Conservation (phyloP, 2,888 invertebrate species). For the Thereva nobilitata region DNA sequence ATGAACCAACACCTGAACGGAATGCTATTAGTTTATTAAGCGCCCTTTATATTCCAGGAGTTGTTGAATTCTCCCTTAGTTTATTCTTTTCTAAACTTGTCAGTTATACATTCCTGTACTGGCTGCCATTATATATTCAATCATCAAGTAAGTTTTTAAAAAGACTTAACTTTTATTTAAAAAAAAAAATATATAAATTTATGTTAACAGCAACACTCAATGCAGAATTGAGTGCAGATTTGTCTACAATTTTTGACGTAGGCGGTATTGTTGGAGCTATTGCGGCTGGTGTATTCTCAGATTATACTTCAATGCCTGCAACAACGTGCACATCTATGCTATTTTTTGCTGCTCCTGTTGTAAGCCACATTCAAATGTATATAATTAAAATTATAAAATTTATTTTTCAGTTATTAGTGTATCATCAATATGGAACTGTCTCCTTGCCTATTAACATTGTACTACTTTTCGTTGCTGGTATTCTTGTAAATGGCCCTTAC, state of each 20-base stretch:
- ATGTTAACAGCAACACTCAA: slow-evolving; percentile 65
- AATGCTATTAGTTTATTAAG: slow-evolving; percentile 51
- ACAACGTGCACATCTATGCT: slow-evolving; percentile 85
- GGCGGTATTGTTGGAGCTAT: slow-evolving; percentile 92
- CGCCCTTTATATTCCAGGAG: slow-evolving; percentile 87
- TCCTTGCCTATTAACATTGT: slow-evolving; percentile 66
- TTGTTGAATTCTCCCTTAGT: slow-evolving; percentile 88
- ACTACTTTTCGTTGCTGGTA: slow-evolving; percentile 74
- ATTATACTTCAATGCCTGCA: slow-evolving; percentile 82
- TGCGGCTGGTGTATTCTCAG: slow-evolving; percentile 82
- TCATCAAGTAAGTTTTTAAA: slow-evolving; percentile 72
- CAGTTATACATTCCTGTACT: slow-evolving; percentile 95
- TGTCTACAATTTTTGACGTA: slow-evolving; percentile 83
- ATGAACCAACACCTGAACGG: slow-evolving; percentile 40
- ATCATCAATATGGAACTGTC: slow-evolving; percentile 72
- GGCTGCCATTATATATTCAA: slow-evolving; percentile 90
- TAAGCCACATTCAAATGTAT: slow-evolving; percentile 52
- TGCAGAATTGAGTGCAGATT: slow-evolving; percentile 71
- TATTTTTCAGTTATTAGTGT: slow-evolving; percentile 72
- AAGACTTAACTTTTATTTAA: not conserved
- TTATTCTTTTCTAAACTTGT: slow-evolving; percentile 96
- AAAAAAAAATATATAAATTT: not conserved
- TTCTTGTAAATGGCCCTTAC: slow-evolving; percentile 94
- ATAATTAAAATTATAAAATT: not conserved
- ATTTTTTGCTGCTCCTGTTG: slow-evolving; percentile 78